A percentile compares a stretch with the other conserved stretches of the same genome.
Evolutionary conservation across 2,888 invertebrate species (phyloP).

Genomic region (Coleophora deauratella): DNA sequence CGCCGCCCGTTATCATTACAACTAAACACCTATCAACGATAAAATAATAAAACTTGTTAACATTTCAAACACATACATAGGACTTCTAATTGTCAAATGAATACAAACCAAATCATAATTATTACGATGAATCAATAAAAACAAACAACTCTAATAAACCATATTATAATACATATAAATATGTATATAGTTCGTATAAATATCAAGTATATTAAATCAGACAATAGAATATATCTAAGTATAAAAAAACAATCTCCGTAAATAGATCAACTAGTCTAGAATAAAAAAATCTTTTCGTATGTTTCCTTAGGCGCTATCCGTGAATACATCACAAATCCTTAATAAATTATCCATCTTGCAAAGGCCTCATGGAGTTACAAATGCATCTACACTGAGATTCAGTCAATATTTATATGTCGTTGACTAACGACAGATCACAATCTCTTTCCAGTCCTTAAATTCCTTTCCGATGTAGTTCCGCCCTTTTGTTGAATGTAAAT

Average conservation of each 20-base stretch:
- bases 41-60: conserved; percentile 60
- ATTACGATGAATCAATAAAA: conserved; percentile 68
- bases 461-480: conserved; percentile 63
- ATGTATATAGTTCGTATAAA: conserved; percentile 43
- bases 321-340: conserved; percentile 75
- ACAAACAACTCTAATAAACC: conserved; percentile 75
- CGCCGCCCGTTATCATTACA: conserved; percentile 27
- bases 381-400: conserved; percentile 76
- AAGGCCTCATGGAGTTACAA: conserved; percentile 75
- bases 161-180: no score
- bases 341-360: conserved; percentile 72
- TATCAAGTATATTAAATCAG: conserved; percentile 74
- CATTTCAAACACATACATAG: conserved; percentile 36
- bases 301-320: conserved; percentile 75
- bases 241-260: conserved; percentile 76
- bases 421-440: conserved; percentile 74
- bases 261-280: conserved; percentile 74
- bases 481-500: conserved; percentile 66
- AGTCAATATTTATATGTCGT: conserved; percentile 75
- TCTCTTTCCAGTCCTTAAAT: conserved; percentile 70
- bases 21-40: conserved; percentile 64
- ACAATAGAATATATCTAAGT: conserved; percentile 74
- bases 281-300: conserved; percentile 76
- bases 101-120: conserved; percentile 49
- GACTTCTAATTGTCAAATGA: conserved; percentile 43